Evolutionary conservation across 2,113 vertebrate genomes (phyloP).

Genomic region (Aegithalos caudatus): DNA sequence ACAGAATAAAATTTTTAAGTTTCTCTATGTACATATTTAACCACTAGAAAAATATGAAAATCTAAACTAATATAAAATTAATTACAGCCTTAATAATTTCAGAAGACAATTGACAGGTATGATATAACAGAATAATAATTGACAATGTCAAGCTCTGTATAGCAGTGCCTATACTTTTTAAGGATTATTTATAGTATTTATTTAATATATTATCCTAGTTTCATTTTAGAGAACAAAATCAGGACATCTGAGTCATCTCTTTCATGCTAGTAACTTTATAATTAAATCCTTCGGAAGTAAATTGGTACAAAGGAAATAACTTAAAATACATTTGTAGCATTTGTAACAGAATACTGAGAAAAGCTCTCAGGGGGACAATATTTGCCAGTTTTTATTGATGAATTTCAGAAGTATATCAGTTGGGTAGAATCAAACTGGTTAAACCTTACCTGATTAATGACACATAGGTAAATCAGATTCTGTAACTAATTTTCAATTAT

Average conservation of each 20-base stretch:
- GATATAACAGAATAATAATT: not conserved
- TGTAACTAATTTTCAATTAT: not conserved
- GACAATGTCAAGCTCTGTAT: not conserved
- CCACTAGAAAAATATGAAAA: not conserved
- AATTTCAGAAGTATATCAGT: not conserved
- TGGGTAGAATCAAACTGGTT: not conserved
- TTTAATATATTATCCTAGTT: not conserved
- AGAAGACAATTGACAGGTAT: not conserved
- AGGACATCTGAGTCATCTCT: not conserved
- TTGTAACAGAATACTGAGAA: not conserved
- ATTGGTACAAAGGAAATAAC: not conserved
- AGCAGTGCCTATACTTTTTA: not conserved
- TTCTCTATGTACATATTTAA: not conserved
- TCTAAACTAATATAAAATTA: not conserved
- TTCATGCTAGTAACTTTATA: not conserved
- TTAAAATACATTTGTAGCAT: not conserved
- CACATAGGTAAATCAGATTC: not conserved
- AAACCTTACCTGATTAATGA: not conserved
- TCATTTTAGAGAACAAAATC: not conserved
- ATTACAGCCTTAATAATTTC: not conserved
- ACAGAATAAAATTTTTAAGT: not conserved
- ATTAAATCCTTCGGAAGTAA: not conserved
- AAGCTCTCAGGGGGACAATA: not conserved
- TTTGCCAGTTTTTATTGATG: not conserved
- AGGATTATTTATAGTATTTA: not conserved